A percentile compares a stretch with the other conserved stretches of the same genome.
Conservation (phyloP, 2,113 vertebrate genomes). For the Etheostoma spectabile region DNA sequence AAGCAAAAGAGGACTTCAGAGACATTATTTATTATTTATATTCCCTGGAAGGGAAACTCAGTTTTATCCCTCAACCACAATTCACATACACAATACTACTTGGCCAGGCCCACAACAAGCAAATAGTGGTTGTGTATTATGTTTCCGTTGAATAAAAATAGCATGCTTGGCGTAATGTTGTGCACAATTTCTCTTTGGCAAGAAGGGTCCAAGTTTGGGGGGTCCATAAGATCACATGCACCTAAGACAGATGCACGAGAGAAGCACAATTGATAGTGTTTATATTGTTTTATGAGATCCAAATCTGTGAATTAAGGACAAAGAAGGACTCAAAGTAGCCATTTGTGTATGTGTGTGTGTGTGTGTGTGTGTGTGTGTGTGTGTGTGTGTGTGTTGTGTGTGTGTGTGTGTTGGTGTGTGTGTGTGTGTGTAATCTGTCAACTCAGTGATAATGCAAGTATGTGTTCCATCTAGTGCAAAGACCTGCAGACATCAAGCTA, state of each 20-base stretch:
- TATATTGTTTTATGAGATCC: constrained; percentile 27
- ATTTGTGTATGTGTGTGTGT: constrained; percentile 27
- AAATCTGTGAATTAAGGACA: constrained; percentile 41
- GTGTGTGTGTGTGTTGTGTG: constrained; percentile 34
- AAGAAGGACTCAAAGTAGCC: constrained; percentile 37
- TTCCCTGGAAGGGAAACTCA: constrained; percentile 38
- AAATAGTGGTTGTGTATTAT: constrained; percentile 46
- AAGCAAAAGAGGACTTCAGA: constrained; percentile 29
- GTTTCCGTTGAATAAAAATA: constrained; percentile 54
- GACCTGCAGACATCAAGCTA: constrained; percentile 63
- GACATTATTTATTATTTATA: constrained; percentile 72
- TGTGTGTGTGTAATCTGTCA: constrained; percentile 43
- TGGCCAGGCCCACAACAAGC: constrained; percentile 25
- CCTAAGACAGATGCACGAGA: constrained; percentile 15
- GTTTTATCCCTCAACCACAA: constrained; percentile 28
- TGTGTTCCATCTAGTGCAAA: constrained; percentile 71
- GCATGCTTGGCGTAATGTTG: constrained; percentile 10
- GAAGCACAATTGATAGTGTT: constrained; percentile 20
- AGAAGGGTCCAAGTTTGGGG: constrained; percentile 21
- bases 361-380: constrained; percentile 23
- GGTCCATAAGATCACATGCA: constrained; percentile 50
- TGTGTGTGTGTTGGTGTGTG: constrained; percentile 21
- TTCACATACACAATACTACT: constrained; percentile 38
- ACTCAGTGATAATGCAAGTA: constrained; percentile 57
- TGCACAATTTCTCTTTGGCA: constrained; percentile 44